Percentiles rank a stretch among this genome's conserved stretches.
Conservation (phyloP, 2,888 invertebrate genomes). For the Spisula subtruncata region DNA sequence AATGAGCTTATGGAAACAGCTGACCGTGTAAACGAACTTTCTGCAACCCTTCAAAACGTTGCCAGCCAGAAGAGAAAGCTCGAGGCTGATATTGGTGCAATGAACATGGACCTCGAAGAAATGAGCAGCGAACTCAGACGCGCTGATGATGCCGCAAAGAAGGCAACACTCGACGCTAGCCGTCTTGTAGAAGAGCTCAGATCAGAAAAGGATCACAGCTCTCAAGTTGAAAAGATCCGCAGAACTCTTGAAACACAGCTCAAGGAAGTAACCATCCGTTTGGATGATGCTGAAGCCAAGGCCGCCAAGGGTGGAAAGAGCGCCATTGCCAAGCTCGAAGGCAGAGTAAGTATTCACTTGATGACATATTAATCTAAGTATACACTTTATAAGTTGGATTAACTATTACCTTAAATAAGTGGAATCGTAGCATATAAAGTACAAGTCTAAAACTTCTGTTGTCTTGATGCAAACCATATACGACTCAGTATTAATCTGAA, state of each 20-base stretch:
- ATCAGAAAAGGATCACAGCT: conserved; percentile 99
- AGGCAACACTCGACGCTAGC: conserved; percentile 93
- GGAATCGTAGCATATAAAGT: too few species aligned
- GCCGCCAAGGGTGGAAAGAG: conserved; percentile 99
- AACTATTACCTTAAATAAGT: too few species aligned
- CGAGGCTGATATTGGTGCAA: conserved; percentile 98
- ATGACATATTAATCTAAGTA: too few species aligned
- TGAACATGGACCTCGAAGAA: conserved; percentile 99
- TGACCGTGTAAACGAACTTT: conserved; percentile 98
- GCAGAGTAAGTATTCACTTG: conserved; percentile 88
- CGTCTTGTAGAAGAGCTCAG: conserved; percentile 99
- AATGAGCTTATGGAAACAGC: conserved; percentile 98
- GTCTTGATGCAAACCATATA: too few species aligned
- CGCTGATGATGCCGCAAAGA: conserved; percentile 93
- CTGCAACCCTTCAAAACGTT: conserved; percentile 97
- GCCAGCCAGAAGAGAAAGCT: conserved; percentile 99
- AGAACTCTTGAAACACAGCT: conserved; percentile 99
- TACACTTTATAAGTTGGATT: too few species aligned
- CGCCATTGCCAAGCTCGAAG: conserved; percentile 99
- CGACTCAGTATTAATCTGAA: too few species aligned
- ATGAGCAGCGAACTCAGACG: conserved; percentile 99
- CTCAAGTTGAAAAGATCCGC: conserved; percentile 98
- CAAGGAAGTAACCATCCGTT: conserved; percentile 97
- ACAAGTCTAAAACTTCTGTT: too few species aligned
- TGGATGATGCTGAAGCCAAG: conserved; percentile 98